Conservation (phyloP, 2,797 vertebrate species). For the Melanotaenia parkinsoni region DNA sequence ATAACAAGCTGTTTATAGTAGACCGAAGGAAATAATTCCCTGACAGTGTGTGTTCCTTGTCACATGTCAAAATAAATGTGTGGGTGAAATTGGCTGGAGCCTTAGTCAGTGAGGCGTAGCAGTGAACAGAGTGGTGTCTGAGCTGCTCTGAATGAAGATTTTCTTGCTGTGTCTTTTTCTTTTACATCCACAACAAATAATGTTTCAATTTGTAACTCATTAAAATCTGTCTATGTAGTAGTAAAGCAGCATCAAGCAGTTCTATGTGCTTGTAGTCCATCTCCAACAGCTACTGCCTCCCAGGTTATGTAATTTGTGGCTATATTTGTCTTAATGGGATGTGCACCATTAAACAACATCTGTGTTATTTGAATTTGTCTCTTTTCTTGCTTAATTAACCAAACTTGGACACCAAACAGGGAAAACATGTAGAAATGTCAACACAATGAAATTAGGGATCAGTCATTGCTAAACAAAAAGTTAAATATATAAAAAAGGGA, state of each 20-base stretch:
- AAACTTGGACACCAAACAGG: constrained; percentile 28
- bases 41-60: constrained; percentile 62
- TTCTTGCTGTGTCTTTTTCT: neutral
- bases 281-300: constrained; percentile 44
- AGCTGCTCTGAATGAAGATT: constrained; percentile 54
- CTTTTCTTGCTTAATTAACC: constrained; percentile 68
- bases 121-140: constrained; percentile 42
- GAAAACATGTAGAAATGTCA: constrained; percentile 28
- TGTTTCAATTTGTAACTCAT: constrained; percentile 44
- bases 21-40: constrained; percentile 61
- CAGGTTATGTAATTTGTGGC: constrained; percentile 73
- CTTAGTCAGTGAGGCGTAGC: constrained; percentile 71
- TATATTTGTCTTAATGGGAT: constrained; percentile 76
- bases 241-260: constrained; percentile 26
- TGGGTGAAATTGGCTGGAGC: constrained; percentile 73
- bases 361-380: constrained; percentile 62
- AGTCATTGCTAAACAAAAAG: constrained; percentile 13
- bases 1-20: constrained; percentile 61
- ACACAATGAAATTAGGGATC: constrained; percentile 26
- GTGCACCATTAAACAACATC: constrained; percentile 72
- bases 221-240: constrained; percentile 21
- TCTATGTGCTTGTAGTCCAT: constrained; percentile 46
- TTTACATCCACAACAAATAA: constrained; percentile 19
- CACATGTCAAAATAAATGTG: constrained; percentile 79
- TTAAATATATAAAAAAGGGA: neutral